Evolutionary conservation across 2,888 invertebrate genomes (phyloP).

Genomic region (Calameuta filiformis): DNA sequence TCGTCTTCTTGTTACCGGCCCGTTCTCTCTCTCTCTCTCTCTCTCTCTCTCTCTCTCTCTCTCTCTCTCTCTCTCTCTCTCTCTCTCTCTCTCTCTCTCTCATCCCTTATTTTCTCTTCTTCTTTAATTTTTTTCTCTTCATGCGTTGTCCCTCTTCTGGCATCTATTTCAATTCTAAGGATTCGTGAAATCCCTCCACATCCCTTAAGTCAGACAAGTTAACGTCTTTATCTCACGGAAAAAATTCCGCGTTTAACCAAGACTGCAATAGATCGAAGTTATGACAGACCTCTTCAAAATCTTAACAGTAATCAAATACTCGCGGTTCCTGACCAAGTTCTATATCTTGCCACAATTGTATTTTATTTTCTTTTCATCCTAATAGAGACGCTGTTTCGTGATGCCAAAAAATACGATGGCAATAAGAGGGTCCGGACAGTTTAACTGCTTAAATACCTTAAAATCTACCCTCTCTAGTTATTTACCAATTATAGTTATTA

Average conservation of each 20-base stretch:
- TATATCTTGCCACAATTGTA: not conserved
- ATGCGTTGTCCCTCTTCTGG: slow-evolving; percentile 6
- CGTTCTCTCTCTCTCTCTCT: not conserved
- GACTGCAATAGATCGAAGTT: not conserved
- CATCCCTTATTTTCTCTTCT: slow-evolving; percentile 20
- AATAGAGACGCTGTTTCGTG: not conserved
- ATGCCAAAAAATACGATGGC: not conserved
- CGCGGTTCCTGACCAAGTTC: not conserved
- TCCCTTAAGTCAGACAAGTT: not conserved
- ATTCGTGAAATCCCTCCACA: slow-evolving; percentile 30
- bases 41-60: not conserved
- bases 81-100: not conserved
- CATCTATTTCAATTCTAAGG: slow-evolving; percentile 50
- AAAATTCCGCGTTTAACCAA: not conserved
- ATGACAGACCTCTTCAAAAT: not conserved
- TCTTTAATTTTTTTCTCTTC: slow-evolving; percentile 3
- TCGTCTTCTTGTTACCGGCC: slow-evolving; percentile 41
- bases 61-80: not conserved
- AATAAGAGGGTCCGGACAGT: not conserved
- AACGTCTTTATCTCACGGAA: not conserved
- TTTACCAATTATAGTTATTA: slow-evolving; percentile 53
- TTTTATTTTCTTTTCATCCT: not conserved
- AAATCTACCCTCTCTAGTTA: slow-evolving; percentile 22
- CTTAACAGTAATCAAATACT: not conserved
- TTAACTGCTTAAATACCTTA: not conserved